phyloP scores from a whole-genome alignment of 2,113 vertebrate genomes.

The Spermophilus dauricus region DNA sequence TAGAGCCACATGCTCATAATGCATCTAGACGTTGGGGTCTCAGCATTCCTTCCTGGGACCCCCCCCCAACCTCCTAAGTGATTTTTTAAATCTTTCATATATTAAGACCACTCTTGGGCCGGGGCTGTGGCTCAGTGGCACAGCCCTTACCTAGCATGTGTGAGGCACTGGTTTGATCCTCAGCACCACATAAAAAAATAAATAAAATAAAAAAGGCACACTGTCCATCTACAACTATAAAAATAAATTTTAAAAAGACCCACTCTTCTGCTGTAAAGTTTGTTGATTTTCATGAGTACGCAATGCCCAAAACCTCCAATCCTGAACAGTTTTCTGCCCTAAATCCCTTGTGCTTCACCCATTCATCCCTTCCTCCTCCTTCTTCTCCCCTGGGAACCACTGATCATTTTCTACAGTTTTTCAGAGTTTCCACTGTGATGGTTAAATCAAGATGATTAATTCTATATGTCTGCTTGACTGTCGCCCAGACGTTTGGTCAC shows the following conservation, averaged over 20 bases:
- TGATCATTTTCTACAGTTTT: neutral
- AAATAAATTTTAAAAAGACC: neutral
- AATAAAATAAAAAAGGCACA: no score
- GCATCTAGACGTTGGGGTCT: neutral
- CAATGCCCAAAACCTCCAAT: neutral
- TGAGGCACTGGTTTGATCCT: no score
- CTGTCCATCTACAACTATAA: no score
- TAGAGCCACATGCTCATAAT: neutral
- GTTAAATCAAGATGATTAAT: neutral
- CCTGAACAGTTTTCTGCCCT: neutral
- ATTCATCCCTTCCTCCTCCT: neutral
- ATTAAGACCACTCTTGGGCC: neutral
- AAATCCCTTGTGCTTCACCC: accelerated
- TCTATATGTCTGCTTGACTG: neutral
- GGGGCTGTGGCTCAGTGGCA: no score
- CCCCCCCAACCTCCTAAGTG: neutral
- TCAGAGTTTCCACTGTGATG: neutral
- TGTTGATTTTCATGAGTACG: neutral
- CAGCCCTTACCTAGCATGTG: no score
- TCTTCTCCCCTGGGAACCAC: neutral
- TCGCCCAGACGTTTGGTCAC: neutral
- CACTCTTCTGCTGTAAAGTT: neutral
- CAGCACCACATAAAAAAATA: no score
- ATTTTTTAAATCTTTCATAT: neutral
- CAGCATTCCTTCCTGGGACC: neutral